These are phyloP conservation scores for Echinops telfairi DNA, from an alignment of 2,113 vertebrate genomes.

Conservation along the genomic window DNA sequence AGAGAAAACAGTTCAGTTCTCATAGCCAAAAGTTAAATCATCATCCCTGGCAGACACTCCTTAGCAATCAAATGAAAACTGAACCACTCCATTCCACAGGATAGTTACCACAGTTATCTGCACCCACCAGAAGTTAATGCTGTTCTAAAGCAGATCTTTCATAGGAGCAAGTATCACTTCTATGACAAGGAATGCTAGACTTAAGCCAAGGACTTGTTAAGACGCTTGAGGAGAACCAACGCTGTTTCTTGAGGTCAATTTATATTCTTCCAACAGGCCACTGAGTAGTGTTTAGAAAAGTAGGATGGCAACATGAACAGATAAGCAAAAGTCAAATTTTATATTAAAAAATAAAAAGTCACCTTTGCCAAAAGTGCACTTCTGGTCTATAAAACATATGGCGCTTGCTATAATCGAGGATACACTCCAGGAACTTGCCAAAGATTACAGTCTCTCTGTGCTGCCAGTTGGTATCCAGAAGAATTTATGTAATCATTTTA, in stretches of 20 bases:
- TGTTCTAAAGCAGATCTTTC: slow-evolving; percentile 35
- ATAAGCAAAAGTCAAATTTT: neutral
- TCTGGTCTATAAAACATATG: neutral
- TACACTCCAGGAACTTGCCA: neutral
- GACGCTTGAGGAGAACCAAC: neutral
- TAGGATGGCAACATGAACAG: neutral
- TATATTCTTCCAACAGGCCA: neutral
- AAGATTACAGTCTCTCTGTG: neutral
- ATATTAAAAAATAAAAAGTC: slow-evolving; percentile 9
- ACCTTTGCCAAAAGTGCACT: neutral
- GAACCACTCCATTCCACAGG: neutral
- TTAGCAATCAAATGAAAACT: slow-evolving; percentile 34
- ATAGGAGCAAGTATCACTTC: neutral
- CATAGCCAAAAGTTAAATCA: neutral
- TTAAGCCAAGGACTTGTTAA: neutral
- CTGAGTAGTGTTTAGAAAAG: neutral
- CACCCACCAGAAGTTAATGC: neutral
- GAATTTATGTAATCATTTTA: neutral
- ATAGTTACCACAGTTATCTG: slow-evolving; percentile 14
- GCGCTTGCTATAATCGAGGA: neutral
- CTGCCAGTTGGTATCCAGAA: neutral
- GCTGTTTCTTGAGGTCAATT: slow-evolving; percentile 10
- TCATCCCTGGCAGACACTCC: neutral
- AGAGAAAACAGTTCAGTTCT: slow-evolving; percentile 15
- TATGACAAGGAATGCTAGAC: neutral